phyloP scores from a whole-genome alignment of 1,140 invertebrate genomes.

The Scylla paramamosain region DNA sequence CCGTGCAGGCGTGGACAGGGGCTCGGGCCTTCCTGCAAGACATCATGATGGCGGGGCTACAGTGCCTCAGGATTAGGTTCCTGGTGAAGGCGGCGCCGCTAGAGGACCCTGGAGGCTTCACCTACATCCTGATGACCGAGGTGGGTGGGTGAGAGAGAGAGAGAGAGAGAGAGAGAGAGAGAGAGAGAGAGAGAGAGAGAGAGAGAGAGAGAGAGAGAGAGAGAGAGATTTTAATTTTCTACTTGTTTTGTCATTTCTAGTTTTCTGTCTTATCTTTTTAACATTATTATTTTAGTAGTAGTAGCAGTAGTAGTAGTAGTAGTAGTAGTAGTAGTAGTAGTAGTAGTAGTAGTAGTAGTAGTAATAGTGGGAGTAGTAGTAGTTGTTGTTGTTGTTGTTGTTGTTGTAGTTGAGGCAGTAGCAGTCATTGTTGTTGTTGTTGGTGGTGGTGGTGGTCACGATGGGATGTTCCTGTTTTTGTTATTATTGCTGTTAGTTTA shows the following conservation, averaged over 20 bases:
- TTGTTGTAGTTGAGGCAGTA: too few relatives aligned
- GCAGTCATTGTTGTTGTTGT: too few relatives aligned
- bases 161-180: slow-evolving; percentile 48
- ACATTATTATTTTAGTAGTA: too few relatives aligned
- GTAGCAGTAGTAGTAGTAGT: too few relatives aligned
- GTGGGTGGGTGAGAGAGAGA: not conserved
- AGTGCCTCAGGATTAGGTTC: slow-evolving; percentile 56
- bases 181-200: slow-evolving; percentile 56
- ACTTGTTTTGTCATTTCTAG: not conserved
- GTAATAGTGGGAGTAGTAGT: too few relatives aligned
- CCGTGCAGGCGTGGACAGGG: slow-evolving; percentile 62
- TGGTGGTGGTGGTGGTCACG: too few relatives aligned
- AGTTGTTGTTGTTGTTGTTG: too few relatives aligned
- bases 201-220: slow-evolving; percentile 17
- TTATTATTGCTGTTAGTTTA: too few relatives aligned
- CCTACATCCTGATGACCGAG: slow-evolving; percentile 50
- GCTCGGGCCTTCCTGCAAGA: slow-evolving; percentile 68
- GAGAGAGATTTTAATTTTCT: not conserved
- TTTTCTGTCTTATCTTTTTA: not conserved
- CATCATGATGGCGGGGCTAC: slow-evolving; percentile 50
- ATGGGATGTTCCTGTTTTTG: too few relatives aligned
- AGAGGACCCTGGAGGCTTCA: slow-evolving; percentile 43
- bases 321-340: too few relatives aligned
- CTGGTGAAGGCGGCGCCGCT: slow-evolving; percentile 57
- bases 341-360: too few relatives aligned